Conservation (phyloP, 2,888 invertebrate species). For the Cryptophagus acutangulus region DNA sequence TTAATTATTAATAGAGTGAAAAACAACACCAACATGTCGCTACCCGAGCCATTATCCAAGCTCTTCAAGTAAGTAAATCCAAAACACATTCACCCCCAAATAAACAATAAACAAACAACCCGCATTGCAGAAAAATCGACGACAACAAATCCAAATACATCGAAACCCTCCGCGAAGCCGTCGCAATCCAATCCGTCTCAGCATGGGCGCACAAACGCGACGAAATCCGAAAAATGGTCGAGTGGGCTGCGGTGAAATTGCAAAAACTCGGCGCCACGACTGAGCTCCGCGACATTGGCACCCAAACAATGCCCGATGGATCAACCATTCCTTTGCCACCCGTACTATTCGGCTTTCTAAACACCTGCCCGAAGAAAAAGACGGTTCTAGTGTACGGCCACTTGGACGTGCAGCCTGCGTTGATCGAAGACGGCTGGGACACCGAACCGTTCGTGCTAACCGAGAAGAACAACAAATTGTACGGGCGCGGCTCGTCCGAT, state of each 20-base stretch:
- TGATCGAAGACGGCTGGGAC: constrained; percentile 89
- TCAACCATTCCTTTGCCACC: constrained; percentile 74
- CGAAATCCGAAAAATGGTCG: constrained; percentile 82
- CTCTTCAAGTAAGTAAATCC: constrained; percentile 14
- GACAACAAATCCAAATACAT: constrained; percentile 71
- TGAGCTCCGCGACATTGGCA: constrained; percentile 50
- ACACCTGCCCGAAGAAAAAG: constrained; percentile 78
- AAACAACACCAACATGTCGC: constrained; percentile 12
- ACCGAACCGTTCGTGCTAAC: constrained; percentile 89
- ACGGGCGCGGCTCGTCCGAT: constrained; percentile 82
- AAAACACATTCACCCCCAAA: not conserved
- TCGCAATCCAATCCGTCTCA: constrained; percentile 94
- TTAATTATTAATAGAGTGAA: too few species aligned
- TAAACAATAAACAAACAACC: not conserved
- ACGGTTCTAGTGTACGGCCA: constrained; percentile 94
- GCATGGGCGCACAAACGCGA: constrained; percentile 77
- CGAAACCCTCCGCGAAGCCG: constrained; percentile 72
- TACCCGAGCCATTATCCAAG: constrained; percentile 15
- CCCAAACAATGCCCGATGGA: constrained; percentile 67
- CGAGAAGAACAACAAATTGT: constrained; percentile 82
- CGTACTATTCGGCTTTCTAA: constrained; percentile 72
- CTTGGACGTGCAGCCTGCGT: constrained; percentile 95
- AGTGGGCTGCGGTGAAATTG: constrained; percentile 70
- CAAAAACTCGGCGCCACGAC: constrained; percentile 37
- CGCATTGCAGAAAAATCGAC: constrained; percentile 65